Evolutionary conservation across 2,113 vertebrate genomes (phyloP).

Genomic region (Corythornis vintsioides): DNA sequence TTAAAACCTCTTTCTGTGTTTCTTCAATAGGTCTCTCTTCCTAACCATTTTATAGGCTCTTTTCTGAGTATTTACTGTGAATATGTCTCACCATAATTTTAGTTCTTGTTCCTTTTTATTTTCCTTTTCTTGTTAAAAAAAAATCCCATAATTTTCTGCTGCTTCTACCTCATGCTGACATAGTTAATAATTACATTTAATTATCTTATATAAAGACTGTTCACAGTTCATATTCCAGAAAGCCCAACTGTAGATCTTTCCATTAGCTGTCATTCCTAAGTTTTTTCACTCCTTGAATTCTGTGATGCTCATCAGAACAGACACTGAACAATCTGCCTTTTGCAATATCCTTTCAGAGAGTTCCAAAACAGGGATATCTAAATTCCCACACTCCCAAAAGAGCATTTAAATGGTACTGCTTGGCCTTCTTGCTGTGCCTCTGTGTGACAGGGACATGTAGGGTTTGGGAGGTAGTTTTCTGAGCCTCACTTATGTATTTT

Average conservation of each 20-base stretch:
- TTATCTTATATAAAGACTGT: not conserved
- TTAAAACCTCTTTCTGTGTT: not conserved
- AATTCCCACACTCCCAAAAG: not conserved
- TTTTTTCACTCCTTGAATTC: not conserved
- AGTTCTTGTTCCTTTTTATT: not conserved
- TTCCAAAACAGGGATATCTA: not conserved
- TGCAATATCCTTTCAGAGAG: not conserved
- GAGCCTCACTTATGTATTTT: not conserved
- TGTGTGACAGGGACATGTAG: accelerated
- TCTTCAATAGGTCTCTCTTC: not conserved
- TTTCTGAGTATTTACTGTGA: not conserved
- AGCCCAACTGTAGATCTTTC: not conserved
- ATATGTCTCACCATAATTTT: not conserved
- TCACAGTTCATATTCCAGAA: not conserved
- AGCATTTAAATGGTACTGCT: not conserved
- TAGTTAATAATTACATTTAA: not conserved
- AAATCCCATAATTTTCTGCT: not conserved
- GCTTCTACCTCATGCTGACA: not conserved
- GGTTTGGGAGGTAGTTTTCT: not conserved
- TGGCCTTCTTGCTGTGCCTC: conserved; percentile 1
- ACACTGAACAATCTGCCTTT: not conserved
- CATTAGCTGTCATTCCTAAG: not conserved
- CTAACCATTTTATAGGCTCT: not conserved
- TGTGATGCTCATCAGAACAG: not conserved
- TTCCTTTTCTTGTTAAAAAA: not conserved